phyloP scores from a whole-genome alignment of 2,888 invertebrate species.

The Pedicia rivosa region DNA sequence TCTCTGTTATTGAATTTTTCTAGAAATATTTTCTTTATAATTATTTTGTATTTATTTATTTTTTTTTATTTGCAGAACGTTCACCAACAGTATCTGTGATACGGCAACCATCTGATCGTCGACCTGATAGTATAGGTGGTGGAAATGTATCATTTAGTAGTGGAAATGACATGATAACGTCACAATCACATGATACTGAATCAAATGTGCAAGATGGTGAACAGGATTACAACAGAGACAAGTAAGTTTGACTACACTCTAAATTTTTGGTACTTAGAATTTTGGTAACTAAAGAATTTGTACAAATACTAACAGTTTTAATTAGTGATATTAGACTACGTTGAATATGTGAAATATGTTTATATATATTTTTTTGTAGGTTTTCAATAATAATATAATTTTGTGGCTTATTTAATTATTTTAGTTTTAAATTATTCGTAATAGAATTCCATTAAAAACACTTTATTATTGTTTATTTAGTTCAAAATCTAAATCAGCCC shows the following conservation, averaged over 20 bases:
- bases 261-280: too few species aligned
- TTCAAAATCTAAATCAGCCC: constrained; percentile 25
- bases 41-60: constrained; percentile 4
- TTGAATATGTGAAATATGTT: too few species aligned
- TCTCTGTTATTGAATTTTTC: background rate
- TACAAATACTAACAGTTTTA: too few species aligned
- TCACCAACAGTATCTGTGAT: constrained; percentile 26
- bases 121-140: constrained; percentile 27
- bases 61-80: constrained; percentile 20
- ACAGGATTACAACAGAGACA: constrained; percentile 17
- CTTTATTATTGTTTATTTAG: too few species aligned
- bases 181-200: constrained; percentile 20
- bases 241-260: too few species aligned
- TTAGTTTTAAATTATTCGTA: too few species aligned
- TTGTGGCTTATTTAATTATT: too few species aligned
- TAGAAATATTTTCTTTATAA: background rate
- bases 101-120: constrained; percentile 29
- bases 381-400: too few species aligned
- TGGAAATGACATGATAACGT: constrained; percentile 16
- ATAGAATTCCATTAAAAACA: too few species aligned
- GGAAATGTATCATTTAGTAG: constrained; percentile 15
- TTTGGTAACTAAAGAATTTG: too few species aligned
- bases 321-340: too few species aligned
- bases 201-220: constrained; percentile 23
- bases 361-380: too few species aligned